Evolutionary conservation across 2,797 vertebrate genomes (phyloP), one percentile per base, ranked within the genome.

Genomic region (Cossypha heuglini): DNA sequence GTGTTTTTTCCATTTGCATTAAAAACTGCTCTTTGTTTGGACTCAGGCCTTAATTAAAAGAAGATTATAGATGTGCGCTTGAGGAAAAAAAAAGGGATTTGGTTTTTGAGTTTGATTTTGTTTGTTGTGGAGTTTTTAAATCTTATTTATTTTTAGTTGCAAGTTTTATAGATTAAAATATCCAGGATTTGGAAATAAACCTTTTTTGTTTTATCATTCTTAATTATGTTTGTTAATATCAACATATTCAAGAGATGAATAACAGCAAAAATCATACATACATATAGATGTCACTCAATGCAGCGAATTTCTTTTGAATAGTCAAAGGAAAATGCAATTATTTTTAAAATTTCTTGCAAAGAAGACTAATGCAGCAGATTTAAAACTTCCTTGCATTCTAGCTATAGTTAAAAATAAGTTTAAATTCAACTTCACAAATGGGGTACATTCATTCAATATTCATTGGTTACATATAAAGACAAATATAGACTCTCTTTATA

Each of bases 61-160:
- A 81, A 58, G 31, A 75, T 10, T 9, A 29, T 4, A 79, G 7
- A 21, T 29, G 9, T 4, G 6, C 0, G 0, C 5, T 12, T 26
- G 15, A 7, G 28, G 3, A 10, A 45, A 63, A 51, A 51, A 40
- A 55, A 21, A 12, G 5, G 1, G 4, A 4, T 16, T 63, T 58
- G 3, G 1, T 12, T 62, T 61, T 40, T 38, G 10, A 16, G 2
- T 49, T 20, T 25, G 13, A 1, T 16, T 55, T 40, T 33, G 10
- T 11, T 58, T 52, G 19, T 52, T 52, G 16, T 37, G 28, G 31
- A 20, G 6, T 29, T 45, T 59, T 76, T 31, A 1, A 21, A 35
- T 28, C 2, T 43, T 62, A n/a, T 55, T 69, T 55, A 26, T 48
- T 29, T 28, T 68, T 75, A 17, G 8, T 40, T 69, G 14, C 6